Base-by-base conservation (phyloP, 30 jellyfish, hydroid and myxozoan species). In the Calvadosia cruxmelitensis region DNA sequence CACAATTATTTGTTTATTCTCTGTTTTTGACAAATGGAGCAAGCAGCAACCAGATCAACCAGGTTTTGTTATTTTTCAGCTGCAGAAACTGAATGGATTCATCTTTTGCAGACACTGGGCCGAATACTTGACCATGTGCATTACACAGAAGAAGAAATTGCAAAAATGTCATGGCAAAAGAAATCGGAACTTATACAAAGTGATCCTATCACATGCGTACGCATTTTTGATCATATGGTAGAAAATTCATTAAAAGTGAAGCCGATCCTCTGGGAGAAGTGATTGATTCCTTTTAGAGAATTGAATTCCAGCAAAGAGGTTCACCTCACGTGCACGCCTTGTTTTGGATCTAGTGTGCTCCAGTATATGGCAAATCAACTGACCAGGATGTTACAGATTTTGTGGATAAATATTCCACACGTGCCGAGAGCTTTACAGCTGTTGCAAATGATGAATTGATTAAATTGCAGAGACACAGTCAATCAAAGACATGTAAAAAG, bases 241-340 rank as follows among this genome's bases (percentile, higher is more conserved):
- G 53, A 68, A 15, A 1, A 16, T 15, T 68, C 48, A 27, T 3
- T 68, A 23, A 12, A 68, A 27, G 48, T 27, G 15, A n/a, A n/a
- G n/a, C n/a, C n/a, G n/a, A n/a, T n/a, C n/a, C 69, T 70, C 5
- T 70, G 5, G 80, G 72, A 3, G 72, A 42, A 13, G 53, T 70
- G 13, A 28, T 29, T 16, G 80, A 70, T 70, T 70, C 26, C 49
- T 70, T 70, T 31, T 49, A 68, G 68, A 67, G 72, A 69, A 67
- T 75, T 29, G 80, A 75, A 75, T 75, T 75, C 50, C 86, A 75
- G 33, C 71, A 50, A 31, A 35, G 86, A 29, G 86, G 86, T 49
- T 63, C 82, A 27, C 80, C 86, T 15, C 86, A 75, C 53, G 49
- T 66, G 34, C 86, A 75, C 36, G 76, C 80, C 13, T 50, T 75